Conservation (phyloP, 2,113 vertebrate species). For the Aptenodytes forsteri region DNA sequence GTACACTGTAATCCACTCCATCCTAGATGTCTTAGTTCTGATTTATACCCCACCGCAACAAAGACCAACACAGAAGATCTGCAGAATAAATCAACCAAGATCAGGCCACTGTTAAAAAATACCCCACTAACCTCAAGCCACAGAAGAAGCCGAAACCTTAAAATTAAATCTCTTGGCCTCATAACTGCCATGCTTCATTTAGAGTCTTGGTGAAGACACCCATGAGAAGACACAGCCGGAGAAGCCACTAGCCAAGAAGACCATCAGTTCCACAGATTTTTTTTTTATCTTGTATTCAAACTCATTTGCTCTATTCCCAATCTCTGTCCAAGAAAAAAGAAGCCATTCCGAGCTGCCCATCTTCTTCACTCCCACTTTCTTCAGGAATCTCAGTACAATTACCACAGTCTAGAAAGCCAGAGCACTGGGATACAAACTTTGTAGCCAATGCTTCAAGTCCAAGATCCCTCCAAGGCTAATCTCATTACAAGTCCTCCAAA, state of each 20-base stretch:
- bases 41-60: background rate
- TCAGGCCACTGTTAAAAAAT: background rate
- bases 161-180: background rate
- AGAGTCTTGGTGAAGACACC: background rate
- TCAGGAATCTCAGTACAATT: background rate
- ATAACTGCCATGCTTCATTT: background rate
- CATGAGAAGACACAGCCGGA: background rate
- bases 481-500: background rate
- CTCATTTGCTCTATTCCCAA: background rate
- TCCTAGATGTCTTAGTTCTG: background rate
- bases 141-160: background rate
- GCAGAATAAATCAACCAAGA: background rate
- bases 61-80: background rate
- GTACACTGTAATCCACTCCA: background rate
- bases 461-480: background rate
- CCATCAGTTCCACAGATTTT: background rate
- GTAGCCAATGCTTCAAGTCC: background rate
- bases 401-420: background rate
- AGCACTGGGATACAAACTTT: background rate
- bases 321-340: background rate
- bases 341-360: background rate
- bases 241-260: background rate
- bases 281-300: background rate
- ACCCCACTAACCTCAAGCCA: background rate
- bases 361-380: background rate